Evolutionary conservation across 2,113 vertebrate genomes (phyloP).

Genomic region (Calypte anna): DNA sequence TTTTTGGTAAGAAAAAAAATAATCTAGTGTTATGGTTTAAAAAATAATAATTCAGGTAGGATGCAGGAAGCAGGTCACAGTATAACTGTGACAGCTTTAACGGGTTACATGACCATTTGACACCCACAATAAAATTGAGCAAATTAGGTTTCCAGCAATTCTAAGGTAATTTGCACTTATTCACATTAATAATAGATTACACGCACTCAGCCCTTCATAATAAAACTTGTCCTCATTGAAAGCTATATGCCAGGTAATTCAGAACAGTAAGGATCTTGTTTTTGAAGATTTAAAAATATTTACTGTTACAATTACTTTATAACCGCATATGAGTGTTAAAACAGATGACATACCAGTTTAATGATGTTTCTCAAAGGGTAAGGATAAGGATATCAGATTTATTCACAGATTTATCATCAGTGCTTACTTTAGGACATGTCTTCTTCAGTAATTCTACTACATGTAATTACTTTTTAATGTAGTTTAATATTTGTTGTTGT

Average conservation of each 20-base stretch:
- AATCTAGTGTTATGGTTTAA: background rate
- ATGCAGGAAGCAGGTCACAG: background rate
- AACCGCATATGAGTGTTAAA: rapidly evolving
- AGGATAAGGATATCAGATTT: background rate
- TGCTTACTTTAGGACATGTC: background rate
- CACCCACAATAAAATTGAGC: background rate
- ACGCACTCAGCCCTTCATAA: background rate
- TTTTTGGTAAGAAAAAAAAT: background rate
- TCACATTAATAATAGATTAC: background rate
- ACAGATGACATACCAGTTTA: rapidly evolving
- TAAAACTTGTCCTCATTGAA: background rate
- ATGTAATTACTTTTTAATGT: background rate
- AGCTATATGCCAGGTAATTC: background rate
- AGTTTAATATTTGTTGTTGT: background rate
- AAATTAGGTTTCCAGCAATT: background rate
- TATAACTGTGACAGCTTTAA: background rate
- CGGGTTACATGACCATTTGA: background rate
- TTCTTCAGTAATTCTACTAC: background rate
- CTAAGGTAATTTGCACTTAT: background rate
- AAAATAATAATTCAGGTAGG: background rate
- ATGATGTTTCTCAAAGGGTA: background rate
- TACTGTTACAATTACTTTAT: background rate
- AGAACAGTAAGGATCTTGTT: background rate
- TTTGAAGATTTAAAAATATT: background rate
- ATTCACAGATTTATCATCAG: rapidly evolving